A percentile compares a stretch with the other conserved stretches of the same genome.
These are phyloP conservation scores for Graphium colonna DNA, from an alignment of 2,888 invertebrate species.

Conservation along the genomic window DNA sequence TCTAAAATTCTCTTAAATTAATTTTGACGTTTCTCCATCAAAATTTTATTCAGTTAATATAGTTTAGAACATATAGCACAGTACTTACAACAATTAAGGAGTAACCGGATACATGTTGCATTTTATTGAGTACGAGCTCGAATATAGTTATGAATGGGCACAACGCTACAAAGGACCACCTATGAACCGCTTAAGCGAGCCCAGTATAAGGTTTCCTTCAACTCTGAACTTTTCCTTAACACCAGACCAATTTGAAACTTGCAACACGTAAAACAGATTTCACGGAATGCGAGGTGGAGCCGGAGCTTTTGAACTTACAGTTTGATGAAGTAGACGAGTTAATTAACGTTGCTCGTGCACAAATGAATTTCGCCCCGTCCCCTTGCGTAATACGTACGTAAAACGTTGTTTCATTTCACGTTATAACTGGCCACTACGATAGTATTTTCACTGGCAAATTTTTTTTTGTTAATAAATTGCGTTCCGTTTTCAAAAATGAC, in stretches of 20 bases:
- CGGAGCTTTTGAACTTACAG: conserved; percentile 12
- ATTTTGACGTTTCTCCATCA: no score
- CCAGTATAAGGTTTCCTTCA: conserved; percentile 10
- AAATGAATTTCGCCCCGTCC: conserved; percentile 3
- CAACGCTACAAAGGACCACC: conserved; percentile 11
- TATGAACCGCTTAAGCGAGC: background rate
- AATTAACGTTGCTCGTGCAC: conserved; percentile 11
- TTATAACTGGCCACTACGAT: no score
- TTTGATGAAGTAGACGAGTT: conserved; percentile 21
- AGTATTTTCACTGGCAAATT: no score
- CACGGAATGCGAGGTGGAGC: conserved; percentile 10
- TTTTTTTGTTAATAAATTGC: no score
- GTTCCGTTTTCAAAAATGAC: no score
- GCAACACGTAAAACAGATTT: conserved; percentile 12
- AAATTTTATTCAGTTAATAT: no score
- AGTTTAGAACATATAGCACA: no score
- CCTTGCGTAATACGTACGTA: background rate
- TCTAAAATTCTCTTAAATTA: no score
- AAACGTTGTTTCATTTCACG: background rate
- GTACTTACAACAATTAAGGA: no score
- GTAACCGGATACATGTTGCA: no score
- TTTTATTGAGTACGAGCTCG: no score
- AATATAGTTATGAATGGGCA: background rate
- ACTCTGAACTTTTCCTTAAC: conserved; percentile 16
- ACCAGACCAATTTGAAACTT: conserved; percentile 16